Evolutionary conservation across 2,797 vertebrate species (phyloP).

Genomic region (Vespertilio murinus): DNA sequence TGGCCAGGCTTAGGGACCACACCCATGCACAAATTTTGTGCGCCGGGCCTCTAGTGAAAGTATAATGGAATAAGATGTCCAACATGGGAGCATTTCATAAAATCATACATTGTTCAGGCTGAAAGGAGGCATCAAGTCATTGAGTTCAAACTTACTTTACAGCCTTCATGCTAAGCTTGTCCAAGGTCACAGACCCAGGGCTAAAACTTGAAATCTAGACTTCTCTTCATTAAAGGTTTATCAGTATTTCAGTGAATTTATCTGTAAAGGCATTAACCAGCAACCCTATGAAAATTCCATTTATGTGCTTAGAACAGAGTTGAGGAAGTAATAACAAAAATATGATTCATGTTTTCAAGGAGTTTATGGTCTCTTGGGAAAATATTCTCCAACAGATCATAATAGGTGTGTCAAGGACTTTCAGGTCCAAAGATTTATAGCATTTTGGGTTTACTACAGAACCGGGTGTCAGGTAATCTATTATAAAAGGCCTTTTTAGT

Average conservation of each 20-base stretch:
- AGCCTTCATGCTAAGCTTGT: slow-evolving; percentile 15
- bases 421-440: slow-evolving; percentile 26
- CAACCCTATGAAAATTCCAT: slow-evolving; percentile 42
- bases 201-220: slow-evolving; percentile 41
- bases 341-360: background rate
- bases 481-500: slow-evolving; percentile 21
- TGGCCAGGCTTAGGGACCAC: too few relatives aligned
- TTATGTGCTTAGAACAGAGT: background rate
- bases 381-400: background rate
- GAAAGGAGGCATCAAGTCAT: background rate
- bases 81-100: background rate
- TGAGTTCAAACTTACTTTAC: background rate
- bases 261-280: slow-evolving; percentile 38
- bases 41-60: background rate
- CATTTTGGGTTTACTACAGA: slow-evolving; percentile 41
- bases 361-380: background rate
- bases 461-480: background rate
- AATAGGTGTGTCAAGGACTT: background rate
- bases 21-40: too few relatives aligned
- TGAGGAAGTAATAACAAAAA: slow-evolving; percentile 6
- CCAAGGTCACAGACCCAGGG: background rate
- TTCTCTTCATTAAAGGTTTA: slow-evolving; percentile 23
- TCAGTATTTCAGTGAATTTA: slow-evolving; percentile 37
- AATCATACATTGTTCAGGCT: background rate
- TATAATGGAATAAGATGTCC: slow-evolving; percentile 24